Conservation (phyloP, 2,113 vertebrate species). For the Globicephala melas region DNA sequence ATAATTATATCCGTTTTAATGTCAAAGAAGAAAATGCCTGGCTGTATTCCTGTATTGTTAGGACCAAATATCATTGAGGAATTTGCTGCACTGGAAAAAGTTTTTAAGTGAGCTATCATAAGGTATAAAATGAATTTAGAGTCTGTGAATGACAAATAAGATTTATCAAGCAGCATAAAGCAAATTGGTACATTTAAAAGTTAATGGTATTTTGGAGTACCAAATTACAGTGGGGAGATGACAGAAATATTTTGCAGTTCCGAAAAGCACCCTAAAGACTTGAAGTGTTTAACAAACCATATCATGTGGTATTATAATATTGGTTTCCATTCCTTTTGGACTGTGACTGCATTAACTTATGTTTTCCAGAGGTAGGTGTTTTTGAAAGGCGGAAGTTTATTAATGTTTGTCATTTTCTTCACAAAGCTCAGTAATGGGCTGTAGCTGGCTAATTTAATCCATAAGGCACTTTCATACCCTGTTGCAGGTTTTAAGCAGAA, state of each 20-base stretch:
- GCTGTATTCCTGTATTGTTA: neutral
- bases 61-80: conserved; percentile 30
- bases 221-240: conserved; percentile 62
- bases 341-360: conserved; percentile 44
- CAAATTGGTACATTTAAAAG: conserved; percentile 71
- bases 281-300: conserved; percentile 56
- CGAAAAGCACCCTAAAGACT: conserved; percentile 66
- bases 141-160: conserved; percentile 56
- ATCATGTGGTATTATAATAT: conserved; percentile 48
- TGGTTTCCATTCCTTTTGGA: conserved; percentile 63
- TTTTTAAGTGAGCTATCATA: conserved; percentile 57
- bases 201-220: conserved; percentile 67
- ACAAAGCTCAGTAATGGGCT: conserved; percentile 48
- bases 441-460: conserved; percentile 49
- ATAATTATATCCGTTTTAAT: conserved; percentile 46
- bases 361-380: conserved; percentile 54
- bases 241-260: conserved; percentile 68
- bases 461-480: conserved; percentile 41
- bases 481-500: conserved; percentile 60
- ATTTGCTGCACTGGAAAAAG: conserved; percentile 43
- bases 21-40: conserved; percentile 25
- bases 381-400: conserved; percentile 60
- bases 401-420: conserved; percentile 61
- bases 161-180: conserved; percentile 72
- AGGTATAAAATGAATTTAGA: conserved; percentile 60